Percentiles rank a stretch among this genome's conserved stretches.
Evolutionary conservation across 2,797 vertebrate species (phyloP).

Genomic region (Girardinus metallicus): DNA sequence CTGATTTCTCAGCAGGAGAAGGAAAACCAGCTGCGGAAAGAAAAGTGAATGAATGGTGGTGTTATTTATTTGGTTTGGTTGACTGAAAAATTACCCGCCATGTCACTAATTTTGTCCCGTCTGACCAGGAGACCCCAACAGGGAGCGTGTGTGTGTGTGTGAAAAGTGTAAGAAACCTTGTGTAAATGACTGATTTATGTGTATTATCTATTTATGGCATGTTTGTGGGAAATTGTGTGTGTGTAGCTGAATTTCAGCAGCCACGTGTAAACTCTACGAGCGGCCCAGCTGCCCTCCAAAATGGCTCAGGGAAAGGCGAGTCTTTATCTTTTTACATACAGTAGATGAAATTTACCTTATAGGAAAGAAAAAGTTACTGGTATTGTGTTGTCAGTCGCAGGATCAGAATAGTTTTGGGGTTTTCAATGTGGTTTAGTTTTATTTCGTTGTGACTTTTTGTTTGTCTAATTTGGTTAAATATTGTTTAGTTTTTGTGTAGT

Average conservation of each 20-base stretch:
- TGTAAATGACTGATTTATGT: slow-evolving; percentile 21
- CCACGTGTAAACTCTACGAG: slow-evolving; percentile 34
- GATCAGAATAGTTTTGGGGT: too few relatives aligned
- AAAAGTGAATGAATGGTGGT: slow-evolving; percentile 65
- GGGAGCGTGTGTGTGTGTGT: slow-evolving; percentile 25
- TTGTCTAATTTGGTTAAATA: too few relatives aligned
- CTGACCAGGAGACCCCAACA: slow-evolving; percentile 8
- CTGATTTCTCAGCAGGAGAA: slow-evolving; percentile 42
- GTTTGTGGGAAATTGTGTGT: slow-evolving; percentile 14
- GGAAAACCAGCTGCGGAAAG: slow-evolving; percentile 35
- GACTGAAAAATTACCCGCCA: slow-evolving; percentile 57
- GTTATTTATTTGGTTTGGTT: slow-evolving; percentile 77
- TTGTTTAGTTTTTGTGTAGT: too few relatives aligned
- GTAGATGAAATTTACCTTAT: background rate
- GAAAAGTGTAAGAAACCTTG: slow-evolving; percentile 3
- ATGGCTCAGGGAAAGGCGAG: background rate
- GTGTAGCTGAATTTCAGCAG: slow-evolving; percentile 38
- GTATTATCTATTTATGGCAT: slow-evolving; percentile 29
- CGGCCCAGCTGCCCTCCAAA: slow-evolving; percentile 6
- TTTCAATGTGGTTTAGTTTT: too few relatives aligned
- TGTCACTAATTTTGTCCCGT: slow-evolving; percentile 73
- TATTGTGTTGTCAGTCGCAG: too few relatives aligned
- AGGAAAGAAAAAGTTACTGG: too few relatives aligned
- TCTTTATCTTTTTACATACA: background rate
- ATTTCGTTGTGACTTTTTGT: too few relatives aligned